Conservation (phyloP, 2,113 vertebrate species). For the Picathartes gymnocephalus region DNA sequence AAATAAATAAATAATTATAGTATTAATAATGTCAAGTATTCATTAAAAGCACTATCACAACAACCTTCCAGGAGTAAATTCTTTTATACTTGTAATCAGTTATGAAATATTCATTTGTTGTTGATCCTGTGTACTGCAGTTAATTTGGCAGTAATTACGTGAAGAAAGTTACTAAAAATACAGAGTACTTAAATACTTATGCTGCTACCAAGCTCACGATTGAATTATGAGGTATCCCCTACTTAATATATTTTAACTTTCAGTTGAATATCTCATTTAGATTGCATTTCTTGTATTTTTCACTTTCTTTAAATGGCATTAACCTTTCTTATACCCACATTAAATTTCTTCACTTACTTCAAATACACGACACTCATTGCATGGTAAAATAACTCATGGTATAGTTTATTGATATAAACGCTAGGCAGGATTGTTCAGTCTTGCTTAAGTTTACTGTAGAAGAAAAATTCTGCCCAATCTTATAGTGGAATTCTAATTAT, state of each 20-base stretch:
- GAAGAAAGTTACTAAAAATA: conserved; percentile 41
- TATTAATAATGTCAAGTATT: conserved; percentile 53
- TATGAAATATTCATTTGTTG: conserved; percentile 62
- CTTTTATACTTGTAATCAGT: conserved; percentile 27
- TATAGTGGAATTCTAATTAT: background rate
- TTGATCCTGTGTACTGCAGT: conserved; percentile 14
- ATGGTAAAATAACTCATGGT: background rate
- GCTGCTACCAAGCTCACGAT: background rate
- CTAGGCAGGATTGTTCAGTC: background rate
- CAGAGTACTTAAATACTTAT: background rate
- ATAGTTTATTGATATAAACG: background rate
- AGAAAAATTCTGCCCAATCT: background rate
- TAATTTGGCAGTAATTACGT: conserved; percentile 51
- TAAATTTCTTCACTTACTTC: conserved; percentile 20
- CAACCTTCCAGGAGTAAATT: conserved; percentile 16
- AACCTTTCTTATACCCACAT: background rate
- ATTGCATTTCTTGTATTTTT: background rate
- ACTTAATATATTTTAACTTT: background rate
- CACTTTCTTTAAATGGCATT: background rate
- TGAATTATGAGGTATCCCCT: background rate
- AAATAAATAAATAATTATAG: conserved; percentile 32
- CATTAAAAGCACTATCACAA: conserved; percentile 39
- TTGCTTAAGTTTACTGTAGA: background rate
- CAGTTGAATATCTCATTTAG: background rate
- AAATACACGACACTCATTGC: background rate